Base-by-base conservation (phyloP, 2,797 vertebrate genomes). In the Glyptemys insculpta region DNA sequence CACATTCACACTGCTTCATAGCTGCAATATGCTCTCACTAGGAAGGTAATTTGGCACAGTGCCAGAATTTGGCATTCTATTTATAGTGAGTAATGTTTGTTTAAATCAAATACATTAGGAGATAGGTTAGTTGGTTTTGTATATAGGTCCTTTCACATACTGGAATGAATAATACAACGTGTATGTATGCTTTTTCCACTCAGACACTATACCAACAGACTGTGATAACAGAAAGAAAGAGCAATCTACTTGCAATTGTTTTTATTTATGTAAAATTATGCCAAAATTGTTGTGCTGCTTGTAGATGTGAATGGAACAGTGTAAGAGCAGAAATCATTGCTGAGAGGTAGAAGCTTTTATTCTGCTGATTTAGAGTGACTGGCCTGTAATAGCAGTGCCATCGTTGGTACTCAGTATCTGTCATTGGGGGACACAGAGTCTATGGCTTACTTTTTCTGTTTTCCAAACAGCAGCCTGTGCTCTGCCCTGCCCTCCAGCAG, bases 91-190 rank as follows among this genome's bases (percentile, higher is more conserved):
- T 79, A 80, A 88, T 88, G 93, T 57, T 86, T 96, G 57, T 47
- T 96, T 90, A 93, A 94, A 86, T 88, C 85, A 85, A 78, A 91
- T 81, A 93, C 88, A 96, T 79, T 65, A 74, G 53, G 90, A 93
- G 79, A 57, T 79, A 92, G 81, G 65, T 94, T 79, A 4, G 74
- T 93, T 92, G 41, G 79, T 86, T 89, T 5, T 16, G 95, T 95
- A 85, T 49, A 88, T 18, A 88, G 90, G 89, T 83, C 90, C 79
- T 88, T 88, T 82, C 53, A 87, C 10, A 29, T 41, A 65, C n/a
- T 8, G 8, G 85, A 88, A 85, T 88, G 91, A 86, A 84, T 88
- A 79, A 88, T 90, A 89, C 91, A 49, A 74, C 72, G 86, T 88
- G 88, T 62, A 91, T 52, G 85, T 59, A 81, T 89, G 79, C 81